Conservation (phyloP, 2,888 invertebrate species). For the Lottia gigantea region DNA sequence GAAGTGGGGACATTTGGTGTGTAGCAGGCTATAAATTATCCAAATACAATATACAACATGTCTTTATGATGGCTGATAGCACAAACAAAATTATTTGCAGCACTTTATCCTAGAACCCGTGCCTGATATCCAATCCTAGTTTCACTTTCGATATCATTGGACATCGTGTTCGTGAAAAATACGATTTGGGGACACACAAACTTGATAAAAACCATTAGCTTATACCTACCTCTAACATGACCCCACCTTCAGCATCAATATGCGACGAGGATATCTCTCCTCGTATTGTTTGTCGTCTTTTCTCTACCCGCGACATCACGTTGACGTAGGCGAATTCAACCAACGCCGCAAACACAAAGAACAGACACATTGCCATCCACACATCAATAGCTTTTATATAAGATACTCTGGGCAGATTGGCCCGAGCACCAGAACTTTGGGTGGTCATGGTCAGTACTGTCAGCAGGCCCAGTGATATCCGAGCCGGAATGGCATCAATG, state of each 20-base stretch:
- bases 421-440: slow-evolving; percentile 38
- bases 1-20: too few relatives aligned
- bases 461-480: slow-evolving; percentile 39
- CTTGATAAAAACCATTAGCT: too few relatives aligned
- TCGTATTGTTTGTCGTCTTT: slow-evolving; percentile 19
- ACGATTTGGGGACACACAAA: too few relatives aligned
- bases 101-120: too few relatives aligned
- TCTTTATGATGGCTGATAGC: too few relatives aligned
- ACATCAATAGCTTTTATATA: slow-evolving; percentile 43
- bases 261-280: slow-evolving; percentile 10
- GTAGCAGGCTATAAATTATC: too few relatives aligned
- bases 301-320: slow-evolving; percentile 33
- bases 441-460: slow-evolving; percentile 45
- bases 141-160: too few relatives aligned
- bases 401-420: slow-evolving; percentile 39
- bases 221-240: neutral
- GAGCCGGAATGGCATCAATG: slow-evolving; percentile 40
- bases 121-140: too few relatives aligned
- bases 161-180: too few relatives aligned
- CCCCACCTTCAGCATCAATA: neutral
- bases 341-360: slow-evolving; percentile 37
- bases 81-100: too few relatives aligned
- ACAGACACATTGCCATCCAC: slow-evolving; percentile 38
- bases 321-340: slow-evolving; percentile 39
- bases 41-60: too few relatives aligned